phyloP scores from a whole-genome alignment of 2,888 invertebrate genomes.

The Drosophila diplacantha region DNA sequence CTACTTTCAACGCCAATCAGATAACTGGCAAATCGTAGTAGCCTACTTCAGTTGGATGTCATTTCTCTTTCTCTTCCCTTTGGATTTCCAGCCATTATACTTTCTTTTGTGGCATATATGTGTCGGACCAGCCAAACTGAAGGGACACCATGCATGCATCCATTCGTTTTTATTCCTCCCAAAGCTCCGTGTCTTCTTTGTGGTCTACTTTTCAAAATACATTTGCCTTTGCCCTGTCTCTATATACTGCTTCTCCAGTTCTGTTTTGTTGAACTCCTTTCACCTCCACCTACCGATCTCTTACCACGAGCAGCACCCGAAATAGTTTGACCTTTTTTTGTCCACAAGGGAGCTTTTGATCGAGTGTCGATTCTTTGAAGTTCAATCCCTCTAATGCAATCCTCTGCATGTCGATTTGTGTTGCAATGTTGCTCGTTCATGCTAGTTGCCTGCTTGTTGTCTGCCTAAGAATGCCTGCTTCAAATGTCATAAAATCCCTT shows the following conservation, averaged over 20 bases:
- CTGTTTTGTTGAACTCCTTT: slow-evolving; percentile 49
- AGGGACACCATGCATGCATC: slow-evolving; percentile 58
- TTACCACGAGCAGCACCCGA: slow-evolving; percentile 39
- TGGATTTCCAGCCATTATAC: slow-evolving; percentile 49
- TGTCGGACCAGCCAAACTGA: slow-evolving; percentile 38
- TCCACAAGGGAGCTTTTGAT: slow-evolving; percentile 40
- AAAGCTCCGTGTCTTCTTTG: slow-evolving; percentile 52
- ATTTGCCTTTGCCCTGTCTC: slow-evolving; percentile 43
- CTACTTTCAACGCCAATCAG: slow-evolving; percentile 62
- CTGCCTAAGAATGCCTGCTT: slow-evolving; percentile 63
- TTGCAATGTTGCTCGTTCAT: slow-evolving; percentile 50
- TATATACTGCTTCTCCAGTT: slow-evolving; percentile 50
- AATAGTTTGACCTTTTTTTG: slow-evolving; percentile 41
- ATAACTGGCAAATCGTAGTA: slow-evolving; percentile 60
- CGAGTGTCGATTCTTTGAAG: slow-evolving; percentile 27
- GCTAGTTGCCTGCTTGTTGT: slow-evolving; percentile 63
- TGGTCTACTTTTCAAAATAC: slow-evolving; percentile 42
- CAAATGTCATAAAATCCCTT: slow-evolving; percentile 48
- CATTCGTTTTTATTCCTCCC: slow-evolving; percentile 47
- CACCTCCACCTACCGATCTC: slow-evolving; percentile 54
- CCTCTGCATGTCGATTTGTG: slow-evolving; percentile 35
- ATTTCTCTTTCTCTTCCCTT: slow-evolving; percentile 42
- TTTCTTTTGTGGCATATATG: slow-evolving; percentile 42
- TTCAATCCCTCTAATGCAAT: slow-evolving; percentile 21
- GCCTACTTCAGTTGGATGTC: slow-evolving; percentile 62